Evolutionary conservation across 2,113 vertebrate species (phyloP).

Genomic region (Porphyrio hochstetteri): DNA sequence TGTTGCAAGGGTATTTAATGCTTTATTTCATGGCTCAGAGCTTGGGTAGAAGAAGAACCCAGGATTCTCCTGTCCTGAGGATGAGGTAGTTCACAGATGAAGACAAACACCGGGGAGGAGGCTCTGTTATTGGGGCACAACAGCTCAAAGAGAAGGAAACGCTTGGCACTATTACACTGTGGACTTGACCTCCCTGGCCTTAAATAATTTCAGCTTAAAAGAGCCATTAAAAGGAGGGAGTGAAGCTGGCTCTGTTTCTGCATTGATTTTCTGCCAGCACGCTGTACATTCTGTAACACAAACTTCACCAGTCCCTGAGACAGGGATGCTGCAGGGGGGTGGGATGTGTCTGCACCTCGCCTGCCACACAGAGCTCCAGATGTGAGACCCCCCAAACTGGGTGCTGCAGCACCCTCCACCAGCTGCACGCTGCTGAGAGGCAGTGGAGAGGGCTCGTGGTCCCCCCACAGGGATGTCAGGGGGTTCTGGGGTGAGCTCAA

Average conservation of each 20-base stretch:
- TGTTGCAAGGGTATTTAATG: not conserved
- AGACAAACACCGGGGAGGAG: not conserved
- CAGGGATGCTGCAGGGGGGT: rapidly evolving
- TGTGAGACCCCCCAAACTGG: not conserved
- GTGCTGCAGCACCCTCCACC: not conserved
- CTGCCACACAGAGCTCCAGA: too few relatives aligned
- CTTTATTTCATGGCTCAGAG: not conserved
- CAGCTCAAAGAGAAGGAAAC: not conserved
- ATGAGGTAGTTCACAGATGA: not conserved
- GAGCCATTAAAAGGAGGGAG: conserved; percentile 20
- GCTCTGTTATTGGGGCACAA: not conserved
- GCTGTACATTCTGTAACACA: not conserved
- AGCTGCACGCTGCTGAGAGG: rapidly evolving
- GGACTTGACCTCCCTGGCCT: conserved; percentile 26
- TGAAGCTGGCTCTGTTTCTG: conserved; percentile 15
- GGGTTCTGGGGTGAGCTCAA: not conserved
- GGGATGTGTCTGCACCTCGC: not conserved
- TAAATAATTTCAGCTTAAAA: conserved; percentile 63
- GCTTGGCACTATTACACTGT: not conserved
- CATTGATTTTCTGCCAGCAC: conserved; percentile 57
- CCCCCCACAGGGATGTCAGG: too few relatives aligned
- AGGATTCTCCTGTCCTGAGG: not conserved
- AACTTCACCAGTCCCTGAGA: not conserved
- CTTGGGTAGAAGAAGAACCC: not conserved
- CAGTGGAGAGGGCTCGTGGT: not conserved